A percentile compares a stretch with the other conserved stretches of the same genome.
These are phyloP conservation scores for Cichlasoma orientale DNA, from an alignment of 2,797 vertebrate genomes.

Conservation along the genomic window DNA sequence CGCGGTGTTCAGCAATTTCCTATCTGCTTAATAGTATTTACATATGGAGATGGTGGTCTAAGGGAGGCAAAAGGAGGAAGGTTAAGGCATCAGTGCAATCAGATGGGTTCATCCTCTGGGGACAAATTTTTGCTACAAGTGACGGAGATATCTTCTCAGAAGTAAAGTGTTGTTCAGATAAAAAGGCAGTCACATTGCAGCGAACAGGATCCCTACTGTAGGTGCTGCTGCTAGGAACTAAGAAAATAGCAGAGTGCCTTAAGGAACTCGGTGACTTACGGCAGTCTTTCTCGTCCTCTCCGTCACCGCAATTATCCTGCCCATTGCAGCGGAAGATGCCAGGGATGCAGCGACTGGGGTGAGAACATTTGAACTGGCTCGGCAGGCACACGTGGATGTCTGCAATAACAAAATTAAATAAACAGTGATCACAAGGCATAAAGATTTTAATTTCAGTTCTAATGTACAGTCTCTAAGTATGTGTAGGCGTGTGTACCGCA, in stretches of 20 bases:
- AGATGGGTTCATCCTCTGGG: neutral
- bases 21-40: slow-evolving; percentile 2
- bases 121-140: neutral
- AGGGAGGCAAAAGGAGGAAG: neutral
- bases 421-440: neutral
- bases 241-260: neutral
- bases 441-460: neutral
- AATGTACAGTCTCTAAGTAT: neutral
- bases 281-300: slow-evolving; percentile 97
- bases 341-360: slow-evolving; percentile 97
- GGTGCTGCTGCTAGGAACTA: neutral
- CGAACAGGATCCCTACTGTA: neutral
- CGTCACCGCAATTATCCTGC: slow-evolving; percentile 97
- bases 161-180: neutral
- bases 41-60: neutral
- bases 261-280: slow-evolving; percentile 82
- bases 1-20: slow-evolving; percentile 27
- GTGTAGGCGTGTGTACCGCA: slow-evolving; percentile 80
- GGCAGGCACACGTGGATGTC: slow-evolving; percentile 98
- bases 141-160: neutral
- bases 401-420: slow-evolving; percentile 51
- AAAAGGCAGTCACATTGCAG: neutral
- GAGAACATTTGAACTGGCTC: slow-evolving; percentile 97
- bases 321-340: slow-evolving; percentile 98
- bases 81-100: neutral